Percentiles rank a stretch among this genome's conserved stretches.
These are phyloP conservation scores for Semotilus atromaculatus DNA, from an alignment of 2,797 vertebrate species.

Conservation along the genomic window DNA sequence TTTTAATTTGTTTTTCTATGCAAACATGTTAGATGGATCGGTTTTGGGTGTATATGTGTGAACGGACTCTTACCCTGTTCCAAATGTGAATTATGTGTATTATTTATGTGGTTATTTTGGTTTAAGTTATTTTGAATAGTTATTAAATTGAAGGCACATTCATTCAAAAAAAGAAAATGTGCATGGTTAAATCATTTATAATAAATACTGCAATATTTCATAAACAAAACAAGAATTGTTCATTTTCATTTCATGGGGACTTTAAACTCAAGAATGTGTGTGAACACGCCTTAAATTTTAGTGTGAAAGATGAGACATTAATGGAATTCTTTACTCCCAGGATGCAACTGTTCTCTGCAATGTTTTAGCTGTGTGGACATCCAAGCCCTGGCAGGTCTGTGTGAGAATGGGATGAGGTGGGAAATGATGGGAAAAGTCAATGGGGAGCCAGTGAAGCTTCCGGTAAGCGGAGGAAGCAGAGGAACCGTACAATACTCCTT, in stretches of 20 bases:
- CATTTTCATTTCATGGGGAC: not conserved
- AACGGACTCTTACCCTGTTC: not conserved
- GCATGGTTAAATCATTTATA: not conserved
- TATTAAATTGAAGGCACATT: too few species aligned
- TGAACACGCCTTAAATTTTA: not conserved
- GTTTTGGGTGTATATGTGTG: not conserved
- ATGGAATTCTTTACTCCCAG: not conserved
- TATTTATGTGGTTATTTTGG: too few species aligned
- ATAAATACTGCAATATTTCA: not conserved
- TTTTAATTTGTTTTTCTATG: not conserved
- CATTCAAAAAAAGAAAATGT: not conserved
- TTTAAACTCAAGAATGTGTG: not conserved
- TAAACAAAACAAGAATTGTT: not conserved
- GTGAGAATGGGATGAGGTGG: not conserved
- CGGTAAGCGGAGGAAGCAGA: conserved; percentile 39
- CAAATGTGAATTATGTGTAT: too few species aligned
- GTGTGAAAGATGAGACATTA: not conserved
- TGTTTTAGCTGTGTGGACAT: not conserved
- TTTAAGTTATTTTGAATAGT: not conserved
- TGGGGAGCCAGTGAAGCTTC: conserved; percentile 28
- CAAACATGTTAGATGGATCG: not conserved
- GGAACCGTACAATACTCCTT: conserved; percentile 51
- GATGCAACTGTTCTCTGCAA: not conserved
- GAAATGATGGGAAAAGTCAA: not conserved
- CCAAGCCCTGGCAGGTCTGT: not conserved